A percentile compares a stretch with the other conserved stretches of the same genome.
These are phyloP conservation scores for Nettapus auritus DNA, from an alignment of 2,113 vertebrate genomes.

Conservation along the genomic window DNA sequence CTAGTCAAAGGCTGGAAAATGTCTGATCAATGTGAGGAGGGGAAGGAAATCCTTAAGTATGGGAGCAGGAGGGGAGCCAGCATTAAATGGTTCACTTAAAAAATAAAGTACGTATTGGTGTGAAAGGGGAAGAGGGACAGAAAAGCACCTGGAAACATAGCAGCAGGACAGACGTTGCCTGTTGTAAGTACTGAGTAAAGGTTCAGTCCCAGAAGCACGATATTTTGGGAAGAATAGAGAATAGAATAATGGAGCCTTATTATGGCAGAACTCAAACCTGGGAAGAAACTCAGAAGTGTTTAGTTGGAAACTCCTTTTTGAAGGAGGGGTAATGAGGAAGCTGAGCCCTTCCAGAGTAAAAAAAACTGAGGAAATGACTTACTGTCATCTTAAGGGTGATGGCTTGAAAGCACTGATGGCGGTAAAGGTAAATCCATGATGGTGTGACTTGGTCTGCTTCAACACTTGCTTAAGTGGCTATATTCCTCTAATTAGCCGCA, in stretches of 20 bases:
- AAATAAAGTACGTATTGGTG: background rate
- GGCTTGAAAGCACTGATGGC: background rate
- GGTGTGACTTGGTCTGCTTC: background rate
- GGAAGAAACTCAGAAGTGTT: background rate
- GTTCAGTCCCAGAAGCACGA: background rate
- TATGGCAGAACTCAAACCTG: background rate
- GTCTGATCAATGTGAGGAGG: background rate
- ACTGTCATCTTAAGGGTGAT: background rate
- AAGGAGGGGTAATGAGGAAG: background rate
- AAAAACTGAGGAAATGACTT: background rate
- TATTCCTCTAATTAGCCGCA: background rate
- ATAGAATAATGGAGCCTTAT: background rate
- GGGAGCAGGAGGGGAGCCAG: background rate
- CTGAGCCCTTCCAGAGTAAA: background rate
- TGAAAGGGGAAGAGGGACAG: background rate
- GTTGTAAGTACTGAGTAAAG: background rate
- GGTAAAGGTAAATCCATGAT: background rate
- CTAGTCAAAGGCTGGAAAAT: background rate
- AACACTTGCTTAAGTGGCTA: background rate
- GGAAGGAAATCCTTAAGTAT: background rate
- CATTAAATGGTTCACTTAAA: background rate
- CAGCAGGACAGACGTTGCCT: background rate
- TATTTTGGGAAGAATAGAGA: background rate
- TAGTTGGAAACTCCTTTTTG: background rate
- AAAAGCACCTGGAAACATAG: background rate